phyloP scores from a whole-genome alignment of 2,797 vertebrate species.

The Sebastes dallii region DNA sequence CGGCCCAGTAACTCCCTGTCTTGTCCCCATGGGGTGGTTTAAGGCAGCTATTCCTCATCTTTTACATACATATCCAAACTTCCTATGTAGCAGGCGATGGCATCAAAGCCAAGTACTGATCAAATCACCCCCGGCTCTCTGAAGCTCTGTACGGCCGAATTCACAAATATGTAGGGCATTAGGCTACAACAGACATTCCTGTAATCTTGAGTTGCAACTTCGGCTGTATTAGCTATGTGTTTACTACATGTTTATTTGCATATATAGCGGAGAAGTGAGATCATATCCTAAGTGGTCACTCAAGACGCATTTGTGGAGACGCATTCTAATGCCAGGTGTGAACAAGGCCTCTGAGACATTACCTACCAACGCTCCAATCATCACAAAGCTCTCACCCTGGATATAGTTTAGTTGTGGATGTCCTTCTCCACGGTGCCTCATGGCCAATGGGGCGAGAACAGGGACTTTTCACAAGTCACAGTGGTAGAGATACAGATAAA shows the following conservation, averaged over 20 bases:
- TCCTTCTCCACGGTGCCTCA: not conserved
- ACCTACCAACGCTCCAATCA: not conserved
- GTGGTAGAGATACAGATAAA: not conserved
- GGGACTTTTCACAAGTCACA: not conserved
- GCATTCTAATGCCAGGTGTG: not conserved
- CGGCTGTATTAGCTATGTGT: no score
- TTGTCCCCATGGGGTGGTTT: not conserved
- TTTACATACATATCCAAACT: not conserved
- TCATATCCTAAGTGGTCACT: no score
- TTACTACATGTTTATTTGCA: no score
- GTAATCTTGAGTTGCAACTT: no score
- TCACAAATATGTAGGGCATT: no score
- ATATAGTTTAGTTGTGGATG: not conserved
- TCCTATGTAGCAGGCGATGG: not conserved
- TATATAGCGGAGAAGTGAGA: no score
- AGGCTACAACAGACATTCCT: no score
- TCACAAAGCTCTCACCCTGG: not conserved
- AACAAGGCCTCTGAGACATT: not conserved
- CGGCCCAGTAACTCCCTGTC: not conserved
- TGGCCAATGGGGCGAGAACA: not conserved
- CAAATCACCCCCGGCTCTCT: no score
- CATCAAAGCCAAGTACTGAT: not conserved
- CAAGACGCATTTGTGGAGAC: no score
- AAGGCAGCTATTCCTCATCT: not conserved
- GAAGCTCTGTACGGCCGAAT: no score